Base-by-base conservation (phyloP, 2,113 vertebrate species). In the Ammodytes marinus region DNA sequence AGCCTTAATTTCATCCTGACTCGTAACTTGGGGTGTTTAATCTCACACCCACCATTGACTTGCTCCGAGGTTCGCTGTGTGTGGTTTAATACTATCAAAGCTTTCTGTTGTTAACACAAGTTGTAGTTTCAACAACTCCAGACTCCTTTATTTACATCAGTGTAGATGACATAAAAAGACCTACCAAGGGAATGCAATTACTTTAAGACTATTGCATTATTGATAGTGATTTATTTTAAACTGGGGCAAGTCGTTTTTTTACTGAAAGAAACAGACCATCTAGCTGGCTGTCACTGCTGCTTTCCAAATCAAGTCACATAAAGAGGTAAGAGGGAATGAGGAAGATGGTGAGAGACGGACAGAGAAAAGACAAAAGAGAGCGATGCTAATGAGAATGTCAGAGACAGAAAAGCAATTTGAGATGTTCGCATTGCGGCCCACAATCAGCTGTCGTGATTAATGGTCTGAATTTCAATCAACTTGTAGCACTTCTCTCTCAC, bases 391-490 rank as follows among this genome's bases (percentile, higher is more conserved):
- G 78, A 90, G 83, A 80, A 73, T 70, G 77, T 86, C 84, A 74
- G 55, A 69, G 49, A 75, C 77, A 73, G 63, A 15, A 64, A 90
- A 85, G 80, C 68, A 76, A 85, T 88, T 80, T 86, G 68, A 83
- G 65, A 64, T 61, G 79, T 81, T 79, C 1, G 4, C 68, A 27
- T 40, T 40, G 65, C 49, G 53, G 63, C 72, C 53, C 69, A 72
- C 74, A 80, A 79, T 84, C 76, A 87, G 79, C 73, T 75, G 82
- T 80, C 64, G 13, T 88, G 85, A 89, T 89, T 86, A 89, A 89
- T 86, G 80, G 69, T 66, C 43, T 74, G 17, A 66, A 79, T 87
- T 74, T 63, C 43, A 77, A 55, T 77, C 69, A 77, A 66, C 67
- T 81, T 71, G 43, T 86, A n/a, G 2, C 2, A 0, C 35, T 43